Base-by-base conservation (phyloP, 2,113 vertebrate genomes). In the Lasiurus cinereus region DNA sequence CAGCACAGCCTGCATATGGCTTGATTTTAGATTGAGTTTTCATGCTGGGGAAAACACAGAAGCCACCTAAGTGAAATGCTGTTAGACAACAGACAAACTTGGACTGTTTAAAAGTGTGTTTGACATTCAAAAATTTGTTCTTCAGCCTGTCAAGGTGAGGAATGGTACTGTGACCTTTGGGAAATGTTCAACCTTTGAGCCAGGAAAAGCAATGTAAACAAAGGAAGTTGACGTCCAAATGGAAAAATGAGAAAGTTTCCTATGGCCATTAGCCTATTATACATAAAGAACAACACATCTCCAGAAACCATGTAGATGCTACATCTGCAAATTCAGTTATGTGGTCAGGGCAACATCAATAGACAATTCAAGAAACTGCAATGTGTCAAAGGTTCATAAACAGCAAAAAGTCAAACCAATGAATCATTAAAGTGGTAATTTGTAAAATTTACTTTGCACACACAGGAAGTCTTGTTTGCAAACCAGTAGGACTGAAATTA, bases 101-200 rank as follows among this genome's bases (percentile, higher is more conserved):
- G 91, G 39, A 82, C 29, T 86, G 29, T 77, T 83, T 39, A 64
- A 56, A 67, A 90, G 46, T 21, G 16, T 69, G 11, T 67, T 91
- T 96, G 95, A 93, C 93, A 94, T 97, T 97, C 39, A 93, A 39
- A 95, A 80, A 94, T 83, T 83, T 95, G 80, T 39, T 72, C 43
- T 90, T 94, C 46, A 83, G 36, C 48, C 76, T 89, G 83, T 95
- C 64, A 48, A 92, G 59, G 18, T 31, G 83, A 95, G 76, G 46
- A 91, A 93, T 90, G 88, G 18, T 50, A n/a, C 79, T 48, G 11
- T 95, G 93, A 95, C 89, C 90, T 97, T 96, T 66, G 48, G 33
- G 48, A 69, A 93, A 78, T 48, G 46, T 91, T 77, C 7, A 89
- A 31, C 48, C 36, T 64, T 86, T 89, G 46, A 29, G 14, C 27